These are phyloP conservation scores for Drosophila neocordata DNA, from an alignment of 1,140 invertebrate species.

Conservation along the genomic window DNA sequence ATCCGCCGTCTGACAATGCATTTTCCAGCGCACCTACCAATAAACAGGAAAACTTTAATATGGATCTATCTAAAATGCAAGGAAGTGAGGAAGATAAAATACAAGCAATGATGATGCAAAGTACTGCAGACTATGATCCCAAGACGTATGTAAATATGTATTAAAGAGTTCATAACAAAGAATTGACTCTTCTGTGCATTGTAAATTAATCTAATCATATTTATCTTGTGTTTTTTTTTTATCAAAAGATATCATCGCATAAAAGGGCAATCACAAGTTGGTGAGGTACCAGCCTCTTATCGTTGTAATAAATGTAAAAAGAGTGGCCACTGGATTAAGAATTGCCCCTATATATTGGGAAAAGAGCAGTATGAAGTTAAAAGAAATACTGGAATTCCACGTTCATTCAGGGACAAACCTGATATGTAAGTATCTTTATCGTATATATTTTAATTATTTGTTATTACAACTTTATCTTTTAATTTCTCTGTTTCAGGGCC, in stretches of 20 bases:
- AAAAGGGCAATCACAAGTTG: slow-evolving; percentile 92
- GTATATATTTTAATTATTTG: too few relatives aligned
- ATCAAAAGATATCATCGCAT: slow-evolving; percentile 94
- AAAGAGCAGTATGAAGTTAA: slow-evolving; percentile 89
- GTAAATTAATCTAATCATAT: not conserved
- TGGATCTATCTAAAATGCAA: slow-evolving; percentile 94
- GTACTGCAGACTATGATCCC: slow-evolving; percentile 97
- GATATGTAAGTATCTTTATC: slow-evolving; percentile 69
- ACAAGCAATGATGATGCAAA: slow-evolving; percentile 97
- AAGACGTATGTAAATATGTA: slow-evolving; percentile 90
- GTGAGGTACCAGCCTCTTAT: slow-evolving; percentile 94
- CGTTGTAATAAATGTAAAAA: slow-evolving; percentile 96
- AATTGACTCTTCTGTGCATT: too few relatives aligned
- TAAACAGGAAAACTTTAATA: slow-evolving; percentile 58
- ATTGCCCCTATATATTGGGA: slow-evolving; percentile 89
- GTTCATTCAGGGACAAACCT: slow-evolving; percentile 94
- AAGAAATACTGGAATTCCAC: slow-evolving; percentile 98
- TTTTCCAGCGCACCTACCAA: slow-evolving; percentile 28
- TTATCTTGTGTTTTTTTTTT: not conserved
- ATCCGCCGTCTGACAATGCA: slow-evolving; percentile 77
- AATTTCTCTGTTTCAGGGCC: slow-evolving; percentile 29
- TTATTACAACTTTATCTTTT: not conserved
- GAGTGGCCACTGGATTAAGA: slow-evolving; percentile 97
- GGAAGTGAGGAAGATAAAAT: slow-evolving; percentile 98
- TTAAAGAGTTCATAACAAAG: too few relatives aligned